Conservation (phyloP, 2,113 vertebrate species). For the Odobenus rosmarus region DNA sequence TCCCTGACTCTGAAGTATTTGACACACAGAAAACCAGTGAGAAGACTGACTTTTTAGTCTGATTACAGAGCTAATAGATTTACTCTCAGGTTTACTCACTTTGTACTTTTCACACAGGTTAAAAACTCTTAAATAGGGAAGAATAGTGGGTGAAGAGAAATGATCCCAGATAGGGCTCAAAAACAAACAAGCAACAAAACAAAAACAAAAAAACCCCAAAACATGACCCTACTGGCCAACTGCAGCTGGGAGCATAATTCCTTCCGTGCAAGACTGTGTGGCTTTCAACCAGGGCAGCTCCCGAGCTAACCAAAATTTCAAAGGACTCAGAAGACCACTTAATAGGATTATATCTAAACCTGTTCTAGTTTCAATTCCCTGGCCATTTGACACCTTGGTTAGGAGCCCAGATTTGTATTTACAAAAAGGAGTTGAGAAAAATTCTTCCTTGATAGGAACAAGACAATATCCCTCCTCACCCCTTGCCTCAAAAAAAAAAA, state of each 20-base stretch:
- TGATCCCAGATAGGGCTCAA: background rate
- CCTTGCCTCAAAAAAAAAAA: background rate
- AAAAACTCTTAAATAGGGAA: background rate
- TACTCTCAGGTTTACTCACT: constrained; percentile 40
- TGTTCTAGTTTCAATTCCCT: constrained; percentile 62
- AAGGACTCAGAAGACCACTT: constrained; percentile 57
- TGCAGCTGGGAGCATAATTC: constrained; percentile 23
- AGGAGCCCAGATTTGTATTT: constrained; percentile 53
- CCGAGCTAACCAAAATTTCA: constrained; percentile 62
- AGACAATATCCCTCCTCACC: background rate
- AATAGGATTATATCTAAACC: constrained; percentile 67
- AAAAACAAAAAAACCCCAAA: background rate
- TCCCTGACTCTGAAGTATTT: constrained; percentile 44
- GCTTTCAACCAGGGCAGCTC: background rate
- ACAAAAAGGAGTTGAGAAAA: background rate
- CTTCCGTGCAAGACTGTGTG: background rate
- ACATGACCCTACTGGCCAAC: background rate
- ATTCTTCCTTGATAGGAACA: background rate
- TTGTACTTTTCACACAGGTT: constrained; percentile 44
- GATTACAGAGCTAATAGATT: constrained; percentile 54
- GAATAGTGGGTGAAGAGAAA: constrained; percentile 4
- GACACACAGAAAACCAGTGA: constrained; percentile 30
- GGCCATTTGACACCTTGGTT: constrained; percentile 17
- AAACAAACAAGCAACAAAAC: background rate
- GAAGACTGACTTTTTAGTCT: constrained; percentile 31